These are phyloP conservation scores for Geopemphigus sp. DNA, from an alignment of 1,140 invertebrate species.

Conservation along the genomic window DNA sequence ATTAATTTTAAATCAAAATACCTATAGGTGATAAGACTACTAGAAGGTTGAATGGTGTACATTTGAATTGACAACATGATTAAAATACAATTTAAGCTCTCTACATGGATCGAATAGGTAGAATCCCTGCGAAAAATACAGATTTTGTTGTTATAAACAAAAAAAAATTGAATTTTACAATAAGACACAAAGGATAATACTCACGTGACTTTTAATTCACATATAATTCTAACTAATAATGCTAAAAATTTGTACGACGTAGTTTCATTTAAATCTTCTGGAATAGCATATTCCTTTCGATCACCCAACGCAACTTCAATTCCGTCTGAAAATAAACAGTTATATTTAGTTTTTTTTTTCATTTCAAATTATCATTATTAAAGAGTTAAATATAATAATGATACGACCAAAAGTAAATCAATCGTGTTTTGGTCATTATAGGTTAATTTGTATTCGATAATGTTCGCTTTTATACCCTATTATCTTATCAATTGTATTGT, in stretches of 20 bases:
- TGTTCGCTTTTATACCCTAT: too few relatives aligned
- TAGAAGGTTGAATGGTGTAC: conserved; percentile 69
- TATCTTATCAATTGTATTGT: too few relatives aligned
- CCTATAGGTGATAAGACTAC: conserved; percentile 67
- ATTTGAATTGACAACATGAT: conserved; percentile 85
- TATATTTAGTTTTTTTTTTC: too few relatives aligned
- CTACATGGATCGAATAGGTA: conserved; percentile 84
- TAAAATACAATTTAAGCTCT: conserved; percentile 82
- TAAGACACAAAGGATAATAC: neutral
- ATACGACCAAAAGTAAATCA: too few relatives aligned
- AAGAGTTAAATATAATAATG: too few relatives aligned
- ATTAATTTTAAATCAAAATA: conserved; percentile 52
- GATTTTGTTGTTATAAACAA: too few relatives aligned
- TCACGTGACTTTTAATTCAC: conserved; percentile 49
- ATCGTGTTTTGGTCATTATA: too few relatives aligned
- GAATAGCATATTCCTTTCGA: conserved; percentile 36
- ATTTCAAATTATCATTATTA: too few relatives aligned
- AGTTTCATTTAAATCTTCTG: conserved; percentile 43
- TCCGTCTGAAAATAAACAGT: conserved; percentile 24
- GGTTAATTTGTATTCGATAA: too few relatives aligned
- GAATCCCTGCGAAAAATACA: conserved; percentile 65
- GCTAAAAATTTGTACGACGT: conserved; percentile 33
- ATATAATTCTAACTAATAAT: conserved; percentile 45
- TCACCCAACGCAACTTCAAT: conserved; percentile 36
- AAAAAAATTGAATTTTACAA: neutral